Base-by-base conservation (phyloP, 1,140 invertebrate genomes). In the Scaptomyza graminum region DNA sequence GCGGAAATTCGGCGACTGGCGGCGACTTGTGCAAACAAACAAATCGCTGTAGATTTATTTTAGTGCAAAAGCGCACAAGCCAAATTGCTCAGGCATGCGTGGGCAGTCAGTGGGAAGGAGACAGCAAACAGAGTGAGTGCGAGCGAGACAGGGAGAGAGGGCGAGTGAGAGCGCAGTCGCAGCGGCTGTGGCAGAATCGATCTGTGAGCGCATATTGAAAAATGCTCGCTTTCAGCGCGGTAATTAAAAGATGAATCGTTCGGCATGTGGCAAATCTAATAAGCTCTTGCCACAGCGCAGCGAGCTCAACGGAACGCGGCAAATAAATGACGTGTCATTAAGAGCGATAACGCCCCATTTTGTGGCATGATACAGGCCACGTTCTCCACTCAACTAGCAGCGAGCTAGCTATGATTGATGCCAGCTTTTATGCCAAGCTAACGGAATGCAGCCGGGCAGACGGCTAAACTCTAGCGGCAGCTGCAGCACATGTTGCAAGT, bases 201-300 rank as follows among this genome's bases (percentile, higher is more conserved):
- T 73, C 28, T 7, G 28, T 31, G 28, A 31, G 68, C 46, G 47
- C 46, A 31, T 59, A 62, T 82, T 82, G 87, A 90, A 79, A 89
- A 89, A 90, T 90, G 75, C 22, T 73, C 46, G 76, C 90, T 90
- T 90, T 90, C 90, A 90, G 82, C 89, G 76, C 79, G 77, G 85
- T 90, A 90, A 90, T 90, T 90, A 90, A 90, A 90, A 91, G 89
- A 90, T 91, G 89, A 91, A 91, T 91, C 90, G 89, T 87, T 77
- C 63, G 68, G 56, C 68, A 72, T 78, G 73, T 78, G 72, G 72
- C 67, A 78, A 78, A 78, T 78, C 67, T 75, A 78, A 78, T 78
- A 78, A 75, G 76, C 5, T 5, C 31, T 67, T 73, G 59, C 47
- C 51, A 62, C 44, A 63, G 52, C 7, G 28, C 3, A 28, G 28